phyloP scores from a whole-genome alignment of 1,140 invertebrate genomes.

The Cotesia vestalis region DNA sequence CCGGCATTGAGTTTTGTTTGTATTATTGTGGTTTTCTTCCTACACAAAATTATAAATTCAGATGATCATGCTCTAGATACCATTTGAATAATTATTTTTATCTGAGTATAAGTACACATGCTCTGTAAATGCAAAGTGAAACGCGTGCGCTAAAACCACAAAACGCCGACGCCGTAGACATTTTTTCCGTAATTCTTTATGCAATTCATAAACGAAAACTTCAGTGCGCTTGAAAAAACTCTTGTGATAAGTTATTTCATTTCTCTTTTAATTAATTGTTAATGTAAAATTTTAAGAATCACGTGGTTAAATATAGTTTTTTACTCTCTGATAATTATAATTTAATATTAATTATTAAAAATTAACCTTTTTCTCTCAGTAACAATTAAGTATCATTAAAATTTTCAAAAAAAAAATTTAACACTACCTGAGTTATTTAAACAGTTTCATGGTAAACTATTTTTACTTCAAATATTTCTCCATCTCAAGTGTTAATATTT shows the following conservation, averaged over 20 bases:
- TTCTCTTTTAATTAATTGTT: background rate
- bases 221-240: conserved; percentile 18
- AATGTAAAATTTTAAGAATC: background rate
- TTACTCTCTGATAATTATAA: background rate
- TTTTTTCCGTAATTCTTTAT: background rate
- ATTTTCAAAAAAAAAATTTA: too few relatives aligned
- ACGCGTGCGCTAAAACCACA: conserved; percentile 30
- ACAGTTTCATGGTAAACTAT: too few relatives aligned
- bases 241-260: background rate
- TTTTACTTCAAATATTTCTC: too few relatives aligned
- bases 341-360: background rate
- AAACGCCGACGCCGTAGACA: conserved; percentile 31
- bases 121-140: conserved; percentile 2
- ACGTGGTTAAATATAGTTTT: background rate
- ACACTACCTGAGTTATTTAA: too few relatives aligned
- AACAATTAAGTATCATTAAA: too few relatives aligned
- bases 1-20: too few relatives aligned
- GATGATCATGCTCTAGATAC: background rate
- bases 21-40: background rate
- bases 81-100: background rate
- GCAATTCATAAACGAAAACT: background rate
- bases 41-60: background rate
- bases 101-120: background rate
- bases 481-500: too few relatives aligned
- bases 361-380: background rate